A percentile compares a stretch with the other conserved stretches of the same genome.
These are phyloP conservation scores for Anticlea derivata DNA, from an alignment of 2,888 invertebrate genomes.

Conservation along the genomic window DNA sequence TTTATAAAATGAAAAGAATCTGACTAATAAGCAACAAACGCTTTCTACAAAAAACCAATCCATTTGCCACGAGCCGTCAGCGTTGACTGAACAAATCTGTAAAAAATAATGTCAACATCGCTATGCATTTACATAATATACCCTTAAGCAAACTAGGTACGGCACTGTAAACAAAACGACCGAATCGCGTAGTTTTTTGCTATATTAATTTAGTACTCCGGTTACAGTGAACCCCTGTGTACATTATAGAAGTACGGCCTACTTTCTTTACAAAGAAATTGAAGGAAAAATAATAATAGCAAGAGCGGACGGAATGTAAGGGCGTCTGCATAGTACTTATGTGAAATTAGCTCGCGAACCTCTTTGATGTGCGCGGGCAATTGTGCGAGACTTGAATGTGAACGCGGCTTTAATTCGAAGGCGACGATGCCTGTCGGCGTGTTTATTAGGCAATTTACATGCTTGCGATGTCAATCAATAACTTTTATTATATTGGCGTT, in stretches of 20 bases:
- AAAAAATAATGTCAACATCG: conserved; percentile 65
- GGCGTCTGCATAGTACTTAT: conserved; percentile 76
- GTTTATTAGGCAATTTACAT: conserved; percentile 50
- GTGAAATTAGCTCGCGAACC: conserved; percentile 77
- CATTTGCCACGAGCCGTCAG: conserved; percentile 76
- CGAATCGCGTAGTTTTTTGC: conserved; percentile 73
- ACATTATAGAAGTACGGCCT: conserved; percentile 63
- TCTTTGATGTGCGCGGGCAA: conserved; percentile 78
- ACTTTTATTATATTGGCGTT: conserved; percentile 17
- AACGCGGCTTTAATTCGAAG: conserved; percentile 71
- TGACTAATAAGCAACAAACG: conserved; percentile 36
- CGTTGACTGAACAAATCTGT: conserved; percentile 58
- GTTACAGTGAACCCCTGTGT: conserved; percentile 71
- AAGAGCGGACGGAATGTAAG: conserved; percentile 60
- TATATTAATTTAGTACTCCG: conserved; percentile 80
- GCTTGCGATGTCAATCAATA: conserved; percentile 37
- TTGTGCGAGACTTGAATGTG: conserved; percentile 67
- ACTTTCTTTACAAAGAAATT: conserved; percentile 72
- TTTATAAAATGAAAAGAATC: conserved; percentile 35
- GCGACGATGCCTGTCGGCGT: conserved; percentile 54
- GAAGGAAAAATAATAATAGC: conserved; percentile 74
- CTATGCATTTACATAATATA: conserved; percentile 78
- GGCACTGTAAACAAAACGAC: conserved; percentile 67
- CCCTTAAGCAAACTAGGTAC: conserved; percentile 74
- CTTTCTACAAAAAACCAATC: conserved; percentile 49